Conservation (phyloP, 1,140 invertebrate species). For the Saxidomus purpurata region DNA sequence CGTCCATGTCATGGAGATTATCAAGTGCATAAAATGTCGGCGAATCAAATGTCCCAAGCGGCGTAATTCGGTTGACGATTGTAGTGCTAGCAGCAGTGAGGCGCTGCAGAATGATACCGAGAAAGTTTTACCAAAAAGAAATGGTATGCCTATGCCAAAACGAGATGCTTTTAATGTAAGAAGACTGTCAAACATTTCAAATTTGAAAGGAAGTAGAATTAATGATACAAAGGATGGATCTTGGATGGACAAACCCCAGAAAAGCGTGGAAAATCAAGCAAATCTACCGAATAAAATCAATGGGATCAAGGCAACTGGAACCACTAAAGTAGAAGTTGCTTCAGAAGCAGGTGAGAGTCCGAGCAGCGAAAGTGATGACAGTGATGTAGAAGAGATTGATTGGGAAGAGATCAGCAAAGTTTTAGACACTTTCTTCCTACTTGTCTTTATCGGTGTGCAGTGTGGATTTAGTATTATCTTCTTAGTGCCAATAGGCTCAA, state of each 20-base stretch:
- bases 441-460: conserved; percentile 45
- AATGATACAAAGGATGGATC: not conserved
- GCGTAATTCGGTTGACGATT: not conserved
- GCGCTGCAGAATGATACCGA: not conserved
- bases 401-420: conserved; percentile 35
- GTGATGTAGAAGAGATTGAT: not conserved
- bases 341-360: not conserved
- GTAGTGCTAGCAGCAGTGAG: not conserved
- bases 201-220: no score
- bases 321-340: no score
- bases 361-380: no score
- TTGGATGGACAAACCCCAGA: no score
- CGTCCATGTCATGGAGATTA: conserved; percentile 29
- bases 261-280: no score
- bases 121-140: not conserved
- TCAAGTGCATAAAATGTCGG: conserved; percentile 57
- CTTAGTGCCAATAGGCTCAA: conserved; percentile 29
- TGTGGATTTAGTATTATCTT: conserved; percentile 52
- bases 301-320: no score
- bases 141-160: not conserved
- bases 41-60: not conserved
- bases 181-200: no score
- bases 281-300: no score
- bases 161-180: not conserved
- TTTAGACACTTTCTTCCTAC: conserved; percentile 51